Evolutionary conservation across 2,888 invertebrate genomes (phyloP).

Genomic region (Caenorhabditis zanzibari): DNA sequence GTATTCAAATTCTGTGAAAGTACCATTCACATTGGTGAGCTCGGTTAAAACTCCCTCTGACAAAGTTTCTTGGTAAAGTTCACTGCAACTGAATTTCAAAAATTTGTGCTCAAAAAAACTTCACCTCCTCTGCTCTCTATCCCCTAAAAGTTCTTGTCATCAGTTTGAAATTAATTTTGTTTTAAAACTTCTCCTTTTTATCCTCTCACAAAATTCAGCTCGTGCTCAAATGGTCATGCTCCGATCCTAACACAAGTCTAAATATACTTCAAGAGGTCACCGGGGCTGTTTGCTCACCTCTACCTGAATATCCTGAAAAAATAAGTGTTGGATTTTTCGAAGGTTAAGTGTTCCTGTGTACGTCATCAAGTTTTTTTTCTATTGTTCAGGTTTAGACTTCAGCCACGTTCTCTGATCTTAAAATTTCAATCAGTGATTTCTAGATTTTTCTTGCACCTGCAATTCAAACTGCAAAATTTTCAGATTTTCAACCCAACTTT

Average conservation of each 20-base stretch:
- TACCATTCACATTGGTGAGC: too few relatives aligned
- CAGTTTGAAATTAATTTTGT: slow-evolving; percentile 25
- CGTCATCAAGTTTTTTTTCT: too few relatives aligned
- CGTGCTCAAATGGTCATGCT: slow-evolving; percentile 2
- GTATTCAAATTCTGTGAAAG: too few relatives aligned
- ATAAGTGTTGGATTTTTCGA: not conserved
- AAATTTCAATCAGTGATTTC: slow-evolving; percentile 1
- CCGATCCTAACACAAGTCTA: slow-evolving; percentile 24
- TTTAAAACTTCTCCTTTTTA: not conserved
- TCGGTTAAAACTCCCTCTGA: too few relatives aligned
- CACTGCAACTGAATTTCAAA: not conserved
- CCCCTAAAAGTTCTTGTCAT: slow-evolving; percentile 10
- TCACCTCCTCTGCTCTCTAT: not conserved
- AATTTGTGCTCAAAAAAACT: not conserved
- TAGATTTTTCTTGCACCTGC: slow-evolving; percentile 7
- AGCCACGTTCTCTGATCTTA: not conserved
- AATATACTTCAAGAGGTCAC: slow-evolving; percentile 24
- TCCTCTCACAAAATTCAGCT: not conserved
- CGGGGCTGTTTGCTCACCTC: not conserved
- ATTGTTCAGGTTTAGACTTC: too few relatives aligned
- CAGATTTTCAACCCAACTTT: not conserved
- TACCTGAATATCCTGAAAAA: not conserved
- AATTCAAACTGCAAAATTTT: not conserved
- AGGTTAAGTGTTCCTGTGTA: not conserved
- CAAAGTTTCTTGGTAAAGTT: too few relatives aligned